Evolutionary conservation across 2,797 vertebrate genomes (phyloP).

Genomic region (Alectoris magna): DNA sequence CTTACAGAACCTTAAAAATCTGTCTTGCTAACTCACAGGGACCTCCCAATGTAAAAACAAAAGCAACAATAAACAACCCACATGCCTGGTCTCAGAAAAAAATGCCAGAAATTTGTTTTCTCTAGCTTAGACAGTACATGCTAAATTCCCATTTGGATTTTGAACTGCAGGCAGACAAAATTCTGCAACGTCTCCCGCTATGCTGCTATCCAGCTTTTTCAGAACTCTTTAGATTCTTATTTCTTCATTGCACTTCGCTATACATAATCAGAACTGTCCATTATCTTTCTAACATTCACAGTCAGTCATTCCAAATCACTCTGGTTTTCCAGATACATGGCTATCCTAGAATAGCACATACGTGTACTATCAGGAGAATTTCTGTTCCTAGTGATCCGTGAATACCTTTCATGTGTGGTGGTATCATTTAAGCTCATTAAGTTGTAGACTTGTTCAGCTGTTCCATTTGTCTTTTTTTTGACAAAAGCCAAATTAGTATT

Average conservation of each 20-base stretch:
- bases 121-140: neutral
- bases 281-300: neutral
- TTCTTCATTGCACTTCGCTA: neutral
- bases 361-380: neutral
- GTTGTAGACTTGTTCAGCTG: neutral
- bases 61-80: too few relatives aligned
- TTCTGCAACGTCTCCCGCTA: neutral
- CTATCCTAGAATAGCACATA: neutral
- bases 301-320: neutral
- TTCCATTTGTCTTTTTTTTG: neutral
- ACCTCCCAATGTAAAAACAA: neutral
- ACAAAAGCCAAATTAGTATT: neutral
- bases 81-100: neutral
- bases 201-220: neutral
- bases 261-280: neutral
- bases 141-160: neutral
- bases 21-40: neutral
- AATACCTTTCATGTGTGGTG: too few relatives aligned
- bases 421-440: neutral
- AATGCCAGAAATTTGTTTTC: neutral
- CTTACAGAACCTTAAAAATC: neutral
- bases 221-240: neutral
- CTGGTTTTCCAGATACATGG: neutral
- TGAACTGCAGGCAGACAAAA: neutral
- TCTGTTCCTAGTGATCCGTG: neutral